These are phyloP conservation scores for Pristionchus mayeri DNA, from an alignment of 2,888 invertebrate genomes.

Conservation along the genomic window DNA sequence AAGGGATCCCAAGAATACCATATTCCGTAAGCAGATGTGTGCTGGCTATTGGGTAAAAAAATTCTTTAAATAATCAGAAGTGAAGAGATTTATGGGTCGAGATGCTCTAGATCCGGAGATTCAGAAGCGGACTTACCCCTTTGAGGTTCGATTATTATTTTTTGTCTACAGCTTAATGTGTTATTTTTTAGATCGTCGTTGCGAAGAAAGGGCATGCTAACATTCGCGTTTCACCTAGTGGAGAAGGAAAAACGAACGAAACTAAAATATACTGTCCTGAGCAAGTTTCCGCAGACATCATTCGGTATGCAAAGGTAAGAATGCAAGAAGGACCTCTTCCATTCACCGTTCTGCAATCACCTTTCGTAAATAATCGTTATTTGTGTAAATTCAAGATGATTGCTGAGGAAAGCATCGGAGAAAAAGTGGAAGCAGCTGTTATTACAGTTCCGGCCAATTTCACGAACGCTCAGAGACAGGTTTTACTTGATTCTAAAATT, in stretches of 20 bases:
- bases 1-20: too few species aligned
- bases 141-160: not conserved
- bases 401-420: conserved; percentile 39
- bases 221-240: not conserved
- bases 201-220: not conserved
- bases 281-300: not conserved
- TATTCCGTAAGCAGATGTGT: too few species aligned
- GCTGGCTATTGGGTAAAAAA: too few species aligned
- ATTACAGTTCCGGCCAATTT: not conserved
- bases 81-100: too few species aligned
- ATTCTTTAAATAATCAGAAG: too few species aligned
- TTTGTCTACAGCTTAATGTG: too few species aligned
- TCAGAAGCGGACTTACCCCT: too few species aligned
- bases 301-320: conserved; percentile 16
- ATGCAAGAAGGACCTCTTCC: too few species aligned
- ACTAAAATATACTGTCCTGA: not conserved
- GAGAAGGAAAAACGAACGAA: not conserved
- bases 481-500: not conserved
- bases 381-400: not conserved
- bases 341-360: not conserved
- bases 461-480: not conserved
- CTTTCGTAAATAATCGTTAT: not conserved
- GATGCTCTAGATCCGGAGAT: too few species aligned
- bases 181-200: not conserved
- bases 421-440: not conserved